These are phyloP conservation scores for Grapholita molesta DNA, from an alignment of 1,140 invertebrate genomes.

Conservation along the genomic window DNA sequence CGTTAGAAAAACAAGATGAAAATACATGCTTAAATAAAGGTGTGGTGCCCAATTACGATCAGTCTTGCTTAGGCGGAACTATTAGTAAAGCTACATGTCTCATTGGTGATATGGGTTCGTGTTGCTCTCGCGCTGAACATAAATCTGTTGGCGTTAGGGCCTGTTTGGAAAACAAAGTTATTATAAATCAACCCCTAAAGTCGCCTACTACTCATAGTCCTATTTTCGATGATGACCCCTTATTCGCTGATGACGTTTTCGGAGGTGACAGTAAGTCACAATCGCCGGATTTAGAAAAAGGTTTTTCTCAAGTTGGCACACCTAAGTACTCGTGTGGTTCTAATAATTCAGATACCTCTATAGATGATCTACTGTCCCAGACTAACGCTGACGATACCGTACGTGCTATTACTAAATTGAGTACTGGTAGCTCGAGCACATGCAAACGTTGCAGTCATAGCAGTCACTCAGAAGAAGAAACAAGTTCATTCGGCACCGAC, in stretches of 20 bases:
- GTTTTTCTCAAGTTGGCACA: slow-evolving; percentile 62
- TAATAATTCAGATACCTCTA: slow-evolving; percentile 81
- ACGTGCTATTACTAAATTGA: slow-evolving; percentile 54
- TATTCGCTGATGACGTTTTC: slow-evolving; percentile 82
- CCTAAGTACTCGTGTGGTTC: slow-evolving; percentile 81
- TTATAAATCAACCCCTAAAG: slow-evolving; percentile 79
- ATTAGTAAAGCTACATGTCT: slow-evolving; percentile 78
- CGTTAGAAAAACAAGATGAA: slow-evolving; percentile 66
- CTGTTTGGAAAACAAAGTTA: slow-evolving; percentile 74
- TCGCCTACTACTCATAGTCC: slow-evolving; percentile 80
- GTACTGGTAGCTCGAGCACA: slow-evolving; percentile 66
- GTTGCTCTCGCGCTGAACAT: slow-evolving; percentile 68
- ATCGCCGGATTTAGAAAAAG: slow-evolving; percentile 78
- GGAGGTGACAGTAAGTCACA: slow-evolving; percentile 79
- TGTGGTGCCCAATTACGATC: slow-evolving; percentile 71
- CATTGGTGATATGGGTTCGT: slow-evolving; percentile 69
- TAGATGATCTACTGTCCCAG: slow-evolving; percentile 79
- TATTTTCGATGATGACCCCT: slow-evolving; percentile 81
- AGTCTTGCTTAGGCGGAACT: slow-evolving; percentile 79
- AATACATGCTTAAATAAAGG: slow-evolving; percentile 61
- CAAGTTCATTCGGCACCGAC: slow-evolving; percentile 83
- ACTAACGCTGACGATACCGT: slow-evolving; percentile 71
- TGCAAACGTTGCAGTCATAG: slow-evolving; percentile 81
- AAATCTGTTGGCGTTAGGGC: slow-evolving; percentile 61
- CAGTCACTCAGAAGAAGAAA: slow-evolving; percentile 84